Evolutionary conservation across 2,888 invertebrate species (phyloP).

Genomic region (Amphipyra berbera): DNA sequence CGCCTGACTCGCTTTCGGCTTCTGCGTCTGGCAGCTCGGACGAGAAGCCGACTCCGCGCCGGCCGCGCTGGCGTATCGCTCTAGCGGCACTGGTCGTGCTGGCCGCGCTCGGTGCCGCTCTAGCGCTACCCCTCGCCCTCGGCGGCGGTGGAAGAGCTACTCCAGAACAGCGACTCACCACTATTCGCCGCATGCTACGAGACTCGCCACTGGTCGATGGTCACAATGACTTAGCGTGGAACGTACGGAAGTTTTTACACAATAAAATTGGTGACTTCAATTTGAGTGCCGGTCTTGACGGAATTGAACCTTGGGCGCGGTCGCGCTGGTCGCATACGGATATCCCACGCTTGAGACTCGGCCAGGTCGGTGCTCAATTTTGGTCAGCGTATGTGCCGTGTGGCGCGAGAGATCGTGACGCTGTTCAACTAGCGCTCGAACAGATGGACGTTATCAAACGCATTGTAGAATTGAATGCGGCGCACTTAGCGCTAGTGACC

Average conservation of each 20-base stretch:
- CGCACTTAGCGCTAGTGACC: slow-evolving; percentile 93
- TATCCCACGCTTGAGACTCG: slow-evolving; percentile 94
- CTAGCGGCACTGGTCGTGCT: slow-evolving; percentile 90
- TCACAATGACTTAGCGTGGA: slow-evolving; percentile 97
- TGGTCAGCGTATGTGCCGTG: slow-evolving; percentile 97
- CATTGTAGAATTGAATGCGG: slow-evolving; percentile 92
- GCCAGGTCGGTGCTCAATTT: slow-evolving; percentile 97
- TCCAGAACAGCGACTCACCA: slow-evolving; percentile 91
- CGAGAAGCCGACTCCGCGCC: slow-evolving; percentile 86
- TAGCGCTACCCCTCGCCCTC: slow-evolving; percentile 89
- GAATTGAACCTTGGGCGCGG: slow-evolving; percentile 95
- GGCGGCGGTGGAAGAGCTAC: slow-evolving; percentile 86
- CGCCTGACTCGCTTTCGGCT: slow-evolving; percentile 85
- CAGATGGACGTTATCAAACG: slow-evolving; percentile 96
- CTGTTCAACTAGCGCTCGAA: slow-evolving; percentile 95
- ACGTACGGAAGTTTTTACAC: slow-evolving; percentile 96
- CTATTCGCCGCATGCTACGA: slow-evolving; percentile 91
- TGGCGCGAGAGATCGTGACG: slow-evolving; percentile 95
- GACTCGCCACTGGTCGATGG: slow-evolving; percentile 94
- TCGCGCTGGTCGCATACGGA: slow-evolving; percentile 98
- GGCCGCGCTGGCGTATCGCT: slow-evolving; percentile 89
- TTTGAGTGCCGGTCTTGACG: slow-evolving; percentile 91
- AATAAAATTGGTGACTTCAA: slow-evolving; percentile 93
- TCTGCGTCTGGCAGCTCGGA: slow-evolving; percentile 87
- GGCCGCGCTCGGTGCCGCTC: slow-evolving; percentile 89